Evolutionary conservation across 1,140 invertebrate species (phyloP), one percentile per base, ranked within the genome.

Genomic region (Cotesia typhae): DNA sequence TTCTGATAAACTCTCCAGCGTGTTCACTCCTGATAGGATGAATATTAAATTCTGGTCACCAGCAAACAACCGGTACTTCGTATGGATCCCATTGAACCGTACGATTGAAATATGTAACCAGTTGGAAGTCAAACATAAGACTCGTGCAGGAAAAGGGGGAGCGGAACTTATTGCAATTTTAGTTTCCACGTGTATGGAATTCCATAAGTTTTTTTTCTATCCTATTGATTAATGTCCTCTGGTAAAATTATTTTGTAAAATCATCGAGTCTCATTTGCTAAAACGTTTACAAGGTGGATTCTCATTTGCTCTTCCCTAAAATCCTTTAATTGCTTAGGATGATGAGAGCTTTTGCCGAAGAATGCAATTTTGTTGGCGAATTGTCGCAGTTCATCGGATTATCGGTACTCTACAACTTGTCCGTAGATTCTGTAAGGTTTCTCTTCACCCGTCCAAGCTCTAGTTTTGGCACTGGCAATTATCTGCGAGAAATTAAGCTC

Each of bases 21-120:
- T 59, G 51, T 55, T 65, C 35, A 47, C 36, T 66, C 7, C 52
- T 72, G 75, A 76, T 76, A 74, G 75, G 72, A 76, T 76, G 75
- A 76, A 76, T 76, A 76, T 76, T 72, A 74, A 76, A 76, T 72
- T 74, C 64, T 74, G 75, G 75, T 74, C 67, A 76, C 75, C 61
- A 59, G 75, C 69, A 76, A 74, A 74, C 71, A 76, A 64, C 60
- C 41, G 38, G 47, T 55, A 63, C 59, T 74, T 38, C 52, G 52
- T 61, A 53, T 37, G 5, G 20, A 6, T 67, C 17, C 20, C 10
- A 61, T 67, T 65, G 57, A 4, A 35, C 35, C 38, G 57, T 69
- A 66, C 72, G 75, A 76, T 76, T 74, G 72, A 76, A 76, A 76
- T 76, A 76, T 76, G 75, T 76, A 76, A 67, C 72, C 71, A 37